A percentile compares a stretch with the other conserved stretches of the same genome.
Conservation (phyloP, 2,797 vertebrate species). For the Coccyzus lansbergi region DNA sequence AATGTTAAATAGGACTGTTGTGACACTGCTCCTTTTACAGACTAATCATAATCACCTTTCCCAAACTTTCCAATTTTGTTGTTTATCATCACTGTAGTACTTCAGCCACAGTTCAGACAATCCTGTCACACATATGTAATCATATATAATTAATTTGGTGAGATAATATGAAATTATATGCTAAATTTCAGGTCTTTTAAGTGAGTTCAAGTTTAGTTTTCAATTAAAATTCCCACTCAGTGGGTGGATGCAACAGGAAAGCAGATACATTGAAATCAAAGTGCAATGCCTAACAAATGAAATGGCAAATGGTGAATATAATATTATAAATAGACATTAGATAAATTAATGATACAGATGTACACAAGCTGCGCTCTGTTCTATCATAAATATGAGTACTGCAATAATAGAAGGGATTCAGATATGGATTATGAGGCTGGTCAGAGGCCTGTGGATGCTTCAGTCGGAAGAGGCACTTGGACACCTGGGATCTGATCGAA, state of each 20-base stretch:
- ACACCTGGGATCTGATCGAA: background rate
- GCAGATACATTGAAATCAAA: conserved; percentile 14
- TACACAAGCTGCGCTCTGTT: background rate
- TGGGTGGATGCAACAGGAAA: background rate
- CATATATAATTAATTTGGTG: conserved; percentile 19
- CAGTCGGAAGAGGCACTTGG: background rate
- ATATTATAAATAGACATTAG: background rate
- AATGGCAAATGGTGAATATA: background rate
- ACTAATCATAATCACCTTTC: conserved; percentile 10
- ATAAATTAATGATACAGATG: background rate
- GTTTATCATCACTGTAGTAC: background rate
- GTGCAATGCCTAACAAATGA: background rate
- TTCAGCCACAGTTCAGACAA: conserved; percentile 8
- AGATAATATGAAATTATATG: background rate
- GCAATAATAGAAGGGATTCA: background rate
- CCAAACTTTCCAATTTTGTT: conserved; percentile 24
- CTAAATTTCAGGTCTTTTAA: conserved; percentile 21
- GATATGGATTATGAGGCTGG: background rate
- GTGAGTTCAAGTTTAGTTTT: conserved; percentile 22
- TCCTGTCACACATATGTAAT: conserved; percentile 12
- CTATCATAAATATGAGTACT: background rate
- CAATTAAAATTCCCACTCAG: conserved; percentile 11
- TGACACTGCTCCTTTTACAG: background rate
- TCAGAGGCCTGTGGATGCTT: background rate
- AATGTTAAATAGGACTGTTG: conserved; percentile 16